These are phyloP conservation scores for Ophonus ardosiacus DNA, from an alignment of 2,888 invertebrate species.

Conservation along the genomic window DNA sequence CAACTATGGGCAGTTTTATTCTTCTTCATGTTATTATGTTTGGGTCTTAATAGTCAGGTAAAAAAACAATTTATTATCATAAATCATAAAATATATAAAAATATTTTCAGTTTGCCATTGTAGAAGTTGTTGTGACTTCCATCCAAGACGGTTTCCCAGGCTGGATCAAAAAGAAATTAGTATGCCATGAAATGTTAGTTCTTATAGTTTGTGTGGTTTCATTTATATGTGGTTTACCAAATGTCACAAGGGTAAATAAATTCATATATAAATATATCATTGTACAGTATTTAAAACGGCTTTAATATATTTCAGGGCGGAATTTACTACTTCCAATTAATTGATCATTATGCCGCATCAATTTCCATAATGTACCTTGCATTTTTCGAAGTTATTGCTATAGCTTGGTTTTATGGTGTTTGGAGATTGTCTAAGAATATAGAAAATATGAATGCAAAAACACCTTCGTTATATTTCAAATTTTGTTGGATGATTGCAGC, in stretches of 20 bases:
- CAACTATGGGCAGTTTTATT: constrained; percentile 93
- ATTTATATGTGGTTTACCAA: constrained; percentile 90
- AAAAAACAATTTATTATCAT: constrained; percentile 65
- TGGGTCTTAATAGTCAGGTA: constrained; percentile 93
- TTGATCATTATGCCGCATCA: constrained; percentile 96
- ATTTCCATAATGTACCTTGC: constrained; percentile 94
- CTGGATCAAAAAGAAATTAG: constrained; percentile 88
- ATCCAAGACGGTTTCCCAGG: constrained; percentile 95
- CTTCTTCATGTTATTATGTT: constrained; percentile 93
- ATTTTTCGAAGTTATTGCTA: constrained; percentile 94
- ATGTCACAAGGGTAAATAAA: constrained; percentile 85
- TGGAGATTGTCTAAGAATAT: constrained; percentile 88
- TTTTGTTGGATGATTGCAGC: constrained; percentile 91
- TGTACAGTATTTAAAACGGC: background rate
- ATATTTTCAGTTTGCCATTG: constrained; percentile 90
- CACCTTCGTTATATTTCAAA: constrained; percentile 89
- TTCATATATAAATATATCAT: background rate
- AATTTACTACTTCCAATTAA: constrained; percentile 93
- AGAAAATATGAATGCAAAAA: constrained; percentile 91
- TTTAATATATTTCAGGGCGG: constrained; percentile 83
- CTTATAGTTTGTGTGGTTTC: constrained; percentile 90
- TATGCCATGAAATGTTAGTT: constrained; percentile 92
- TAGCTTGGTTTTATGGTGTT: constrained; percentile 95
- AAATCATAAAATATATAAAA: background rate
- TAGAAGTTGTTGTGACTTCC: constrained; percentile 95